Evolutionary conservation across 2,797 vertebrate species (phyloP).

Genomic region (Aldrovandia affinis): DNA sequence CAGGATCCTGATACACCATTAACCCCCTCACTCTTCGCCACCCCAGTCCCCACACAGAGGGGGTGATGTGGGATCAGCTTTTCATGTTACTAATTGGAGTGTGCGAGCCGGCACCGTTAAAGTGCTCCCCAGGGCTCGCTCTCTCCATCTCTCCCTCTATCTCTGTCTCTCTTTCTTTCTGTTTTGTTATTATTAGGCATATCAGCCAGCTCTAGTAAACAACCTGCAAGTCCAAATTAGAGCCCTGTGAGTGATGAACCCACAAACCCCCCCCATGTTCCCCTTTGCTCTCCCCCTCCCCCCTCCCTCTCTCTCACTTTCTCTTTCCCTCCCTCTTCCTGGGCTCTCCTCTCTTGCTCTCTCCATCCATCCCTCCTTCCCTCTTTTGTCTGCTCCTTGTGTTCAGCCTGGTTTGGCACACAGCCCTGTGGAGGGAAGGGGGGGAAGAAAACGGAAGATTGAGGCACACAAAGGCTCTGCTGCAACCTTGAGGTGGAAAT

Average conservation of each 20-base stretch:
- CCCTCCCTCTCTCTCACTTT: neutral
- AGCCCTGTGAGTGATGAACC: constrained; percentile 19
- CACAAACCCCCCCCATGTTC: neutral
- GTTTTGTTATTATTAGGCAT: constrained; percentile 71
- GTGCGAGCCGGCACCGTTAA: constrained; percentile 70
- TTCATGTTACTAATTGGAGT: constrained; percentile 78
- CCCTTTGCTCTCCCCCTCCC: constrained; percentile 49
- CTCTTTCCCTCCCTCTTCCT: constrained; percentile 42
- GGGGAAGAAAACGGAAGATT: constrained; percentile 66
- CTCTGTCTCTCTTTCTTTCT: constrained; percentile 24
- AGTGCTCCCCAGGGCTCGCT: constrained; percentile 66
- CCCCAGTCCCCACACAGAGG: constrained; percentile 34
- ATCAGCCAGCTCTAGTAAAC: constrained; percentile 51
- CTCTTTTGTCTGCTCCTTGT: constrained; percentile 64
- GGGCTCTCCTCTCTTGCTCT: constrained; percentile 41
- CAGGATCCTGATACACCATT: constrained; percentile 57
- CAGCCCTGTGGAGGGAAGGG: constrained; percentile 63
- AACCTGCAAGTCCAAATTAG: constrained; percentile 18
- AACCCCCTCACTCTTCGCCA: constrained; percentile 19
- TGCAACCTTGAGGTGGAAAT: constrained; percentile 80
- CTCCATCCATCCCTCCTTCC: constrained; percentile 43
- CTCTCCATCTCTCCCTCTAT: neutral
- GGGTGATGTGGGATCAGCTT: constrained; percentile 50
- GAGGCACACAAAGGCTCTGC: constrained; percentile 70
- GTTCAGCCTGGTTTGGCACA: constrained; percentile 69